phyloP scores from a whole-genome alignment of 2,888 invertebrate species.

The Gymnoscelis rufifasciata region DNA sequence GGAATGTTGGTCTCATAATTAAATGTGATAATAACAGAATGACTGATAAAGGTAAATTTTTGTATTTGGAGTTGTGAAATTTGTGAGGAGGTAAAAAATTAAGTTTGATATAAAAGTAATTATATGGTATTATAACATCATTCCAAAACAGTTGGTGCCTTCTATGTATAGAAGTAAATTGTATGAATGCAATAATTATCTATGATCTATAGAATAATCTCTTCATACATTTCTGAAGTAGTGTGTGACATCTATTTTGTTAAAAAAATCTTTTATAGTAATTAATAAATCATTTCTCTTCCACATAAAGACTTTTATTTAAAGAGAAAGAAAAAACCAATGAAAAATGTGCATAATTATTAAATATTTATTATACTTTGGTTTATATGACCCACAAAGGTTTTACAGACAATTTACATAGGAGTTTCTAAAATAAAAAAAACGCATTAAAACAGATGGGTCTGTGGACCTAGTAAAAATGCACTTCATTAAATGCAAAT shows the following conservation, averaged over 20 bases:
- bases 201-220: slow-evolving; percentile 24
- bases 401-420: too few species aligned
- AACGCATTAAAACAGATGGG: too few species aligned
- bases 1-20: slow-evolving; percentile 28
- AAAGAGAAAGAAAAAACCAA: not conserved
- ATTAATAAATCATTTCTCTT: slow-evolving; percentile 46
- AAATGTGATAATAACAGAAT: slow-evolving; percentile 55
- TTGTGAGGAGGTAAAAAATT: slow-evolving; percentile 45
- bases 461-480: too few species aligned
- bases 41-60: slow-evolving; percentile 57
- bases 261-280: slow-evolving; percentile 55
- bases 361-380: not conserved
- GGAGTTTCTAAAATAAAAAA: too few species aligned
- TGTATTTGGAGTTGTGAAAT: slow-evolving; percentile 39
- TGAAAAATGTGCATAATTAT: not conserved
- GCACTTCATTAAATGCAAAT: too few species aligned
- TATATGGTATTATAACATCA: not conserved
- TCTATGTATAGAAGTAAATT: slow-evolving; percentile 34
- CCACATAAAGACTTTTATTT: slow-evolving; percentile 23
- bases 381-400: too few species aligned
- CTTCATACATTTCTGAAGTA: slow-evolving; percentile 51
- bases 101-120: not conserved
- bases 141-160: slow-evolving; percentile 47
- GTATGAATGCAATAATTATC: slow-evolving; percentile 9
- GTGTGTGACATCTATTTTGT: slow-evolving; percentile 51